A percentile compares a stretch with the other conserved stretches of the same genome.
Conservation (phyloP, 2,888 invertebrate genomes). For the Pollenia amentaria region DNA sequence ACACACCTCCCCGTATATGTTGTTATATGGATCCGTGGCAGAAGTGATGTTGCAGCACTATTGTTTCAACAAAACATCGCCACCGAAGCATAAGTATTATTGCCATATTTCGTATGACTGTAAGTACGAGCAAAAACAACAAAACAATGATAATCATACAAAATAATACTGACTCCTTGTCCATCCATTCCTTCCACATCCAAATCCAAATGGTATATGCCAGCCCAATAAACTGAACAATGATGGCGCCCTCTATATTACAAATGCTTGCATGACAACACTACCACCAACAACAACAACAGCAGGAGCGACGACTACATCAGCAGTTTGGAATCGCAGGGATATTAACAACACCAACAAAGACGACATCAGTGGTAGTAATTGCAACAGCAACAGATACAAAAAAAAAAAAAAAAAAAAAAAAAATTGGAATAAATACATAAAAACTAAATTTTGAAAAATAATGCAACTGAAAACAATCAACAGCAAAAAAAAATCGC, state of each 20-base stretch:
- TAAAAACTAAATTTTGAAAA: conserved; percentile 68
- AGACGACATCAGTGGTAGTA: conserved; percentile 38
- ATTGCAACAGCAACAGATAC: conserved; percentile 53
- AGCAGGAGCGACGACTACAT: conserved; percentile 27
- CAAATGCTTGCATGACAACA: conserved; percentile 61
- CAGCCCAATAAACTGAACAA: conserved; percentile 63
- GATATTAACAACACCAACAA: conserved; percentile 52
- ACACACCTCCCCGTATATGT: not conserved
- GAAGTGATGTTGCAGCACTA: conserved; percentile 70
- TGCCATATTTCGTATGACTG: conserved; percentile 54
- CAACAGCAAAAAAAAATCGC: conserved; percentile 14
- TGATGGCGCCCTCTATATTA: conserved; percentile 73
- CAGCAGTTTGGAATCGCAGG: conserved; percentile 20
- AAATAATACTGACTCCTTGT: conserved; percentile 37
- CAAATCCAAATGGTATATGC: not conserved
- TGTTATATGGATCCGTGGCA: conserved; percentile 18
- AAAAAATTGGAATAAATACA: conserved; percentile 70
- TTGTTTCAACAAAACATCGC: conserved; percentile 69
- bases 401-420: conserved; percentile 15
- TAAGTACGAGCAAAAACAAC: conserved; percentile 34
- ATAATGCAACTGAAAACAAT: conserved; percentile 67
- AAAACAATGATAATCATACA: conserved; percentile 64
- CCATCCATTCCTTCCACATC: conserved; percentile 36
- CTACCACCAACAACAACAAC: conserved; percentile 16
- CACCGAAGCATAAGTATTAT: conserved; percentile 50